Evolutionary conservation across 2,797 vertebrate species (phyloP), one percentile per base, ranked within the genome.

Genomic region (Pteropus rufus): DNA sequence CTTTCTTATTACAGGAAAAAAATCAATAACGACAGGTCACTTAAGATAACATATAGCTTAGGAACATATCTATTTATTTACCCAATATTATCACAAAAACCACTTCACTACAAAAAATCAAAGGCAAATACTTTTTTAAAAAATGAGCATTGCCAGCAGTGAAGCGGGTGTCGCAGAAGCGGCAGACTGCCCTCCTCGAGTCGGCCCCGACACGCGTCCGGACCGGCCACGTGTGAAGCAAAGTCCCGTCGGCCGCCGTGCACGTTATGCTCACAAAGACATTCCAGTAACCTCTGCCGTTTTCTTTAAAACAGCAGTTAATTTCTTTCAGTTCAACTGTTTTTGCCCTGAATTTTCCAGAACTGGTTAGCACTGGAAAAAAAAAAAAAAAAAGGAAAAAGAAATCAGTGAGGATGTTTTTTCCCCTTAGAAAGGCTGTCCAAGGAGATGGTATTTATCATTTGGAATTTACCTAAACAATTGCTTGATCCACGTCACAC

Each of bases 21-120:
- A 98, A 98, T 98, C 97, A 98, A 95, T 98, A 98, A 97, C 81
- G 89, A 98, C 97, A 97, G 95, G 98, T 98, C 72, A 89, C 95
- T 98, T 98, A 98, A 98, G 96, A 98, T 98, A 98, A 98, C 97
- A 97, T 95, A 98, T 82, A 98, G 91, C 93, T 98, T 93, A 29
- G 89, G 97, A 97, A 97, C 88, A 87, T 49, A 96, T 36, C 86
- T 97, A 97, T 97, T 98, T 98, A 98, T 98, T 98, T 92, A 91
- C 84, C 92, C 94, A 94, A 95, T 98, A 97, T 84, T 98, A 96
- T 94, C 97, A 96, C 95, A 94, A 97, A 98, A 97, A 84, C 72
- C 96, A 95, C 95, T 97, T 88, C 79, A 69, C 95, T 93, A 96
- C 90, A 85, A 97, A 96, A 98, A 95, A 72, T 62, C 44, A 94